Percentiles rank a stretch among this genome's conserved stretches.
phyloP scores from a whole-genome alignment of 2,113 vertebrate genomes.

The Orycteropus afer region DNA sequence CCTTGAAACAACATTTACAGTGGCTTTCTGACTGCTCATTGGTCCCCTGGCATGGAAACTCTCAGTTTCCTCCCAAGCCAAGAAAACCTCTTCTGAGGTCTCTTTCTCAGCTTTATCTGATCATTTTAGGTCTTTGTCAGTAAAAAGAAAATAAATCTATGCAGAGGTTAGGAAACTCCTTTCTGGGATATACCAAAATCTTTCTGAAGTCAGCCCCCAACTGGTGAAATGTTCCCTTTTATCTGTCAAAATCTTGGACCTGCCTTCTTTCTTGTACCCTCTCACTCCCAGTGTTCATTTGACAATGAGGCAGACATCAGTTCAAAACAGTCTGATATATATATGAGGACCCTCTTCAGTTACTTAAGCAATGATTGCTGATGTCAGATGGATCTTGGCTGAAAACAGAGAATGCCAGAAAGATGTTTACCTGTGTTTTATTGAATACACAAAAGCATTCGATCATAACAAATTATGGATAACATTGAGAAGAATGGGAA shows the following conservation, averaged over 20 bases:
- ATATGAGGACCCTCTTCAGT: neutral
- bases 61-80: neutral
- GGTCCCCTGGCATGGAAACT: no score
- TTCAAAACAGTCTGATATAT: neutral
- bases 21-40: neutral
- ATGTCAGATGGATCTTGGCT: neutral
- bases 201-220: neutral
- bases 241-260: neutral
- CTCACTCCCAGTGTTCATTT: neutral
- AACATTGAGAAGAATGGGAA: neutral
- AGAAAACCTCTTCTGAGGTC: neutral
- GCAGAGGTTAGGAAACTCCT: neutral
- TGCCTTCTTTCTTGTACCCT: neutral
- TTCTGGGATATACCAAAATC: neutral
- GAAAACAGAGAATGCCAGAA: neutral
- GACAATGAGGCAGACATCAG: neutral
- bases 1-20: neutral
- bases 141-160: neutral
- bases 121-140: neutral
- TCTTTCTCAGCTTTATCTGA: neutral
- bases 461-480: neutral
- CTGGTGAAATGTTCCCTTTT: neutral
- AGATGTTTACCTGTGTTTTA: neutral
- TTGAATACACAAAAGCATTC: neutral
- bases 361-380: neutral